Percentiles rank a stretch among this genome's conserved stretches.
These are phyloP conservation scores for Lota lota DNA, from an alignment of 2,113 vertebrate genomes.

Conservation along the genomic window DNA sequence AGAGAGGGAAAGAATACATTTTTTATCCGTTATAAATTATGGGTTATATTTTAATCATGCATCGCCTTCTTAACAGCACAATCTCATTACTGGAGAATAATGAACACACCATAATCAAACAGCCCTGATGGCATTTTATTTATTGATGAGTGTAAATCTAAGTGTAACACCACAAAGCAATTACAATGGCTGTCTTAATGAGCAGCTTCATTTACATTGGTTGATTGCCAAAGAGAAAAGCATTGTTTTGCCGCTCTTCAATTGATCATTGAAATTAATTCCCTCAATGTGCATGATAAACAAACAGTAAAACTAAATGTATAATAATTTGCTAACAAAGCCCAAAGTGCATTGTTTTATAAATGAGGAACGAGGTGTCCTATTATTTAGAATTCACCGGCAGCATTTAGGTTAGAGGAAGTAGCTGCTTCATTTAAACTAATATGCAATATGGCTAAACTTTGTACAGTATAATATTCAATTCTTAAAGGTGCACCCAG, in stretches of 20 bases:
- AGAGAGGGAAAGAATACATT: background rate
- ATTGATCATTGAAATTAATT: conserved; percentile 58
- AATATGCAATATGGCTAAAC: no score
- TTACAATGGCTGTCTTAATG: conserved; percentile 61
- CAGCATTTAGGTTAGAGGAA: background rate
- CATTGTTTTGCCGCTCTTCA: conserved; percentile 46
- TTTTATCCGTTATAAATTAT: conserved; percentile 36
- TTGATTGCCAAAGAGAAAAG: conserved; percentile 60
- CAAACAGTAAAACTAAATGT: conserved; percentile 49
- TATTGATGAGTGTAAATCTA: conserved; percentile 65
- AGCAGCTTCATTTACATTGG: conserved; percentile 56
- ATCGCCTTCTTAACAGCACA: conserved; percentile 40
- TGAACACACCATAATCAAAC: conserved; percentile 57
- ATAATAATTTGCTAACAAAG: conserved; percentile 35
- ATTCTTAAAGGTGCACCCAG: no score
- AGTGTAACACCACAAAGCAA: conserved; percentile 57
- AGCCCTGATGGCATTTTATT: conserved; percentile 61
- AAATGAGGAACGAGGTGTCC: conserved; percentile 7
- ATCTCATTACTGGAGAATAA: conserved; percentile 59
- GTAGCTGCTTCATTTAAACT: no score
- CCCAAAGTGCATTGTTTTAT: conserved; percentile 18
- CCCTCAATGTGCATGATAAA: conserved; percentile 53
- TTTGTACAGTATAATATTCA: no score
- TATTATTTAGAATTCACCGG: conserved; percentile 11
- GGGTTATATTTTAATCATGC: conserved; percentile 43